Conservation (phyloP, 1,140 invertebrate genomes). For the Riptortus pedestris region DNA sequence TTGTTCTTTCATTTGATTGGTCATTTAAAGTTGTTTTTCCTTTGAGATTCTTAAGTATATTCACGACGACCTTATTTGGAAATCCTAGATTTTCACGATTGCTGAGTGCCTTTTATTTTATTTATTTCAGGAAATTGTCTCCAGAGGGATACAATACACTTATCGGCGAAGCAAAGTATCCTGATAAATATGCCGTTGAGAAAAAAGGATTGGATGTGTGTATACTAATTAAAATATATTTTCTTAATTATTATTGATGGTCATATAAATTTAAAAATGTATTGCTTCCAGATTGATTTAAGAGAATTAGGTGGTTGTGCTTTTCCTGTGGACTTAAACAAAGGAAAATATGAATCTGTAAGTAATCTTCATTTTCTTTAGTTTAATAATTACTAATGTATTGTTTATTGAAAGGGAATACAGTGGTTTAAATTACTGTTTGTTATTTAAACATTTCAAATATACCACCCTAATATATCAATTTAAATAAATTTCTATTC, state of each 20-base stretch:
- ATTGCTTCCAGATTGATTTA: slow-evolving; percentile 58
- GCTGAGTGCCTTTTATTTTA: neutral
- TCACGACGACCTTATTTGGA: too few species aligned
- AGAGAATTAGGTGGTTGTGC: slow-evolving; percentile 57
- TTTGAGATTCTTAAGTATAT: too few species aligned
- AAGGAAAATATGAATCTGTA: slow-evolving; percentile 43
- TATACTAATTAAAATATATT: slow-evolving; percentile 31
- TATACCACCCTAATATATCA: too few species aligned
- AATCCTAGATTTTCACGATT: too few species aligned
- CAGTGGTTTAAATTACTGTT: too few species aligned
- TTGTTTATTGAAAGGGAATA: too few species aligned
- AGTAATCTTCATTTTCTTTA: slow-evolving; percentile 30
- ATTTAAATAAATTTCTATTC: too few species aligned
- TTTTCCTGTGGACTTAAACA: slow-evolving; percentile 46
- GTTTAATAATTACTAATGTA: neutral
- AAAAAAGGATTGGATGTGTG: slow-evolving; percentile 65
- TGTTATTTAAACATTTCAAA: too few species aligned
- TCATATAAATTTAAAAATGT: slow-evolving; percentile 22
- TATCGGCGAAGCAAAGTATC: slow-evolving; percentile 51
- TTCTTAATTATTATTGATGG: slow-evolving; percentile 19
- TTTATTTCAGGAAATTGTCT: slow-evolving; percentile 51
- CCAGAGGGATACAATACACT: slow-evolving; percentile 53
- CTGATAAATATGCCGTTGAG: slow-evolving; percentile 49
- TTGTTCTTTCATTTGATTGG: too few species aligned
- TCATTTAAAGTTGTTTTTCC: too few species aligned